Percentiles rank a stretch among this genome's conserved stretches.
These are phyloP conservation scores for Drosophila arawakana DNA, from an alignment of 1,140 invertebrate genomes.

Conservation along the genomic window DNA sequence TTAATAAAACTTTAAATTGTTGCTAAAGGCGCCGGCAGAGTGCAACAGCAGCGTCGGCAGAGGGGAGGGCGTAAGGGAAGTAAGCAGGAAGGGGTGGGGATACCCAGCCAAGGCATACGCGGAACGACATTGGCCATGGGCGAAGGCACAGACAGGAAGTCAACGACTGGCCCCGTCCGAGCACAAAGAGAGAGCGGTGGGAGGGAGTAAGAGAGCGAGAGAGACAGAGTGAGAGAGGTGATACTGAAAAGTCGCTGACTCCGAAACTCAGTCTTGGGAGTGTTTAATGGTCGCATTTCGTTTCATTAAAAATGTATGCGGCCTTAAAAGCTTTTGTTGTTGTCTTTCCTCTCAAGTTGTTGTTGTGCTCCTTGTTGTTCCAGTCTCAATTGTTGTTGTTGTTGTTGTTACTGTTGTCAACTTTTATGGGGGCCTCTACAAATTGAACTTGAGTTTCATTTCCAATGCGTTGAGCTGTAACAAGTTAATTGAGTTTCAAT, in stretches of 20 bases:
- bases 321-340: constrained; percentile 78
- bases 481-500: constrained; percentile 7
- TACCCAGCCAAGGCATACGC: neutral
- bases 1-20: constrained; percentile 83
- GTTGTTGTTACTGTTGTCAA: constrained; percentile 51
- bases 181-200: neutral
- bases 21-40: constrained; percentile 54
- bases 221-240: neutral
- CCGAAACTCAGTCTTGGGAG: constrained; percentile 46
- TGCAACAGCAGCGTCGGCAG: constrained; percentile 9
- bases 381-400: constrained; percentile 33
- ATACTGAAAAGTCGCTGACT: constrained; percentile 36
- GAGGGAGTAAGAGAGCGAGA: neutral
- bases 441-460: constrained; percentile 35
- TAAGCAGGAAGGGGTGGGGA: neutral
- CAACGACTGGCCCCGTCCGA: constrained; percentile 29
- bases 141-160: constrained; percentile 42
- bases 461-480: constrained; percentile 19
- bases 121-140: constrained; percentile 52
- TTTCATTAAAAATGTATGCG: constrained; percentile 82
- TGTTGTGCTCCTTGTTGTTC: constrained; percentile 10
- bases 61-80: neutral
- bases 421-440: constrained; percentile 9
- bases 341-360: constrained; percentile 1
- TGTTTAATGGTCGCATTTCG: constrained; percentile 81